Conservation (phyloP, 92 coral and sea anemone genomes). For the Palythoa caribaeorum region DNA sequence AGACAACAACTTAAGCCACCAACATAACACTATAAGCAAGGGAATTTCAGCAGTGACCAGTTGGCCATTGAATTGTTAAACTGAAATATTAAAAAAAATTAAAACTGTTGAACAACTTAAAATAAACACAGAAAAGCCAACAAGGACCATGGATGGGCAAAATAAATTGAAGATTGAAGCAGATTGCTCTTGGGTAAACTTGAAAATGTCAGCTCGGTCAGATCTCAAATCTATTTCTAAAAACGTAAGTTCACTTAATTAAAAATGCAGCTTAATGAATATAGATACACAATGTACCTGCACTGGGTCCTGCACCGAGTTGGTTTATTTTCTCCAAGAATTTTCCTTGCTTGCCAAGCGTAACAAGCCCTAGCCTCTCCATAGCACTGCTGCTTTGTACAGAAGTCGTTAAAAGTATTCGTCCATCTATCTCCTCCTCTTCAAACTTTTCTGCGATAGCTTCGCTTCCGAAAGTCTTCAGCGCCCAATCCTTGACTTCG, state of each 20-base stretch:
- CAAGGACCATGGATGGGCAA: slow-evolving; percentile 16
- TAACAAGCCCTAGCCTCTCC: slow-evolving; percentile 61
- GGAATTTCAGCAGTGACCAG: slow-evolving; percentile 16
- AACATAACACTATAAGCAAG: slow-evolving; percentile 13
- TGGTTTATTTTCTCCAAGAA: slow-evolving; percentile 46
- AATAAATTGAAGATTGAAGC: slow-evolving; percentile 12
- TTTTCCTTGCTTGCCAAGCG: slow-evolving; percentile 63
- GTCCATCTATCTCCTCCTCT: slow-evolving; percentile 62
- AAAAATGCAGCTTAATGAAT: slow-evolving; percentile 12
- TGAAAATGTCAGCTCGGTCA: slow-evolving; percentile 15
- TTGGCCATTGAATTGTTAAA: slow-evolving; percentile 13
- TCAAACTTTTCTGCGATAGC: slow-evolving; percentile 44
- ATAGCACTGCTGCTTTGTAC: slow-evolving; percentile 51
- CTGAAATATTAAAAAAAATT: slow-evolving; percentile 10
- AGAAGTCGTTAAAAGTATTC: slow-evolving; percentile 45
- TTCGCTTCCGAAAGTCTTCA: slow-evolving; percentile 51
- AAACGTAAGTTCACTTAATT: slow-evolving; percentile 12
- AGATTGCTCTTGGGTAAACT: slow-evolving; percentile 14
- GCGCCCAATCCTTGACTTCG: slow-evolving; percentile 55
- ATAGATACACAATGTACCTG: slow-evolving; percentile 26
- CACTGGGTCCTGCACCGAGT: slow-evolving; percentile 30
- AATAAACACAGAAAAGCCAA: slow-evolving; percentile 13
- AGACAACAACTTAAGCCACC: slow-evolving; percentile 15
- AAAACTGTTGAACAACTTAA: slow-evolving; percentile 12
- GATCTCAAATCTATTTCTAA: slow-evolving; percentile 12